These are phyloP conservation scores for Melanotaenia duboulayi DNA, from an alignment of 2,113 vertebrate genomes.

Conservation along the genomic window DNA sequence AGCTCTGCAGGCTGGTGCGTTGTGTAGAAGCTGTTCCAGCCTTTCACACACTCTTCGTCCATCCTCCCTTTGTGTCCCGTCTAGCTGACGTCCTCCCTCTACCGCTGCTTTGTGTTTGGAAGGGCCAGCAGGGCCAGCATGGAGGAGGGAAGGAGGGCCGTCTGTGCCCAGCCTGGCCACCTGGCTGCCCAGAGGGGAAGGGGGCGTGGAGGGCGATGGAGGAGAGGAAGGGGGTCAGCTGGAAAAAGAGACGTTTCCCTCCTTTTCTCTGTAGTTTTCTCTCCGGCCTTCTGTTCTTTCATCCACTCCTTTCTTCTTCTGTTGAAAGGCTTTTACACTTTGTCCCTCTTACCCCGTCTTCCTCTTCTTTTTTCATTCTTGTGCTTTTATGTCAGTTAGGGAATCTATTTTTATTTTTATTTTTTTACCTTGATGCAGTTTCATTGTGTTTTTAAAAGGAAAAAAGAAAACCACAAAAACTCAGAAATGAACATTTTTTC, in stretches of 20 bases:
- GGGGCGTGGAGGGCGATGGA: constrained; percentile 64
- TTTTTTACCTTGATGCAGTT: neutral
- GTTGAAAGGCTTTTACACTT: constrained; percentile 35
- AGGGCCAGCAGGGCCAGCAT: constrained; percentile 74
- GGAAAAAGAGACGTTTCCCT: constrained; percentile 56
- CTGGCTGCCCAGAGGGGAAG: constrained; percentile 79
- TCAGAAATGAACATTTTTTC: neutral
- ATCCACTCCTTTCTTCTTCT: constrained; percentile 13
- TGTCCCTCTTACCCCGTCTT: constrained; percentile 8
- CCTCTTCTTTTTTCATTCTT: neutral
- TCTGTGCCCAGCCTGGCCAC: constrained; percentile 77
- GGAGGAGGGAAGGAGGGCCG: constrained; percentile 77
- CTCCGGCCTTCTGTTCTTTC: constrained; percentile 47
- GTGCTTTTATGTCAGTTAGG: neutral
- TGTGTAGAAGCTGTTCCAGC: too few relatives aligned
- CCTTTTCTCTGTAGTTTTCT: constrained; percentile 37
- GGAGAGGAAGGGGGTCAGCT: constrained; percentile 69
- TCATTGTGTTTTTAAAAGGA: neutral
- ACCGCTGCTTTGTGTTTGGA: constrained; percentile 61
- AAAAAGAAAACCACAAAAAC: neutral
- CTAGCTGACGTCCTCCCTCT: constrained; percentile 65
- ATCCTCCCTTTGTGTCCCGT: constrained; percentile 61
- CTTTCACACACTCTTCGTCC: constrained; percentile 51
- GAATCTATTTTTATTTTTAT: neutral
- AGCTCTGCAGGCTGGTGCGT: constrained; percentile 14